A percentile compares a stretch with the other conserved stretches of the same genome.
Conservation (phyloP, 2,888 invertebrate species). For the Aromia moschata region DNA sequence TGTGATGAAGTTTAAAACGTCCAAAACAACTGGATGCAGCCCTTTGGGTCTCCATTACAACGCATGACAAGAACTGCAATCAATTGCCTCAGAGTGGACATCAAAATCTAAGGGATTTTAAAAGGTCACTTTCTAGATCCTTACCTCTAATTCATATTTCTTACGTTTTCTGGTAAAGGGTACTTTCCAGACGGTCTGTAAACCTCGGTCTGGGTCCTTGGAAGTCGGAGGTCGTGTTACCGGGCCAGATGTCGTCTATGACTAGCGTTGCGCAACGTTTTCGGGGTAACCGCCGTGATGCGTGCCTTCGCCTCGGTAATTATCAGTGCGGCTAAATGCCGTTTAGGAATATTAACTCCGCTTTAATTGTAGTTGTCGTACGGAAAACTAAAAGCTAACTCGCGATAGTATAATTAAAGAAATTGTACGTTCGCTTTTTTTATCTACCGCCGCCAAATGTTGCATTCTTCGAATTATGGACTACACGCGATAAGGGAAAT, state of each 20-base stretch:
- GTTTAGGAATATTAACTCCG: conserved; percentile 27
- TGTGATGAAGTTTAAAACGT: too few species aligned
- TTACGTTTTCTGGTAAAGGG: too few species aligned
- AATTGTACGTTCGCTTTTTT: conserved; percentile 29
- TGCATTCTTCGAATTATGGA: conserved; percentile 33
- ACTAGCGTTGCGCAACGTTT: conserved; percentile 24
- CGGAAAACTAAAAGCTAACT: conserved; percentile 27
- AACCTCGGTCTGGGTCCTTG: too few species aligned
- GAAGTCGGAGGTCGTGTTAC: too few species aligned
- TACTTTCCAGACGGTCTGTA: too few species aligned
- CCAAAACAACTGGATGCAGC: too few species aligned
- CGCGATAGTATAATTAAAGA: conserved; percentile 32
- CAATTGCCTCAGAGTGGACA: too few species aligned
- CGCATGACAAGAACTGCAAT: too few species aligned
- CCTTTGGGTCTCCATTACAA: too few species aligned
- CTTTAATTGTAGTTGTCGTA: conserved; percentile 30
- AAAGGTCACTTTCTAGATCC: too few species aligned
- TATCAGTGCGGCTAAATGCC: conserved; percentile 28
- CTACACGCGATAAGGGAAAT: conserved; percentile 29
- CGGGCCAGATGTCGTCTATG: conserved; percentile 31
- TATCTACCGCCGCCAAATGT: conserved; percentile 34
- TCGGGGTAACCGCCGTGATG: conserved; percentile 18
- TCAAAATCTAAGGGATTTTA: too few species aligned
- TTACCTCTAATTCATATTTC: too few species aligned
- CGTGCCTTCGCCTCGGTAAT: conserved; percentile 29